Evolutionary conservation across 2,113 vertebrate species (phyloP), one percentile per base, ranked within the genome.

Genomic region (Oryctolagus cuniculus): DNA sequence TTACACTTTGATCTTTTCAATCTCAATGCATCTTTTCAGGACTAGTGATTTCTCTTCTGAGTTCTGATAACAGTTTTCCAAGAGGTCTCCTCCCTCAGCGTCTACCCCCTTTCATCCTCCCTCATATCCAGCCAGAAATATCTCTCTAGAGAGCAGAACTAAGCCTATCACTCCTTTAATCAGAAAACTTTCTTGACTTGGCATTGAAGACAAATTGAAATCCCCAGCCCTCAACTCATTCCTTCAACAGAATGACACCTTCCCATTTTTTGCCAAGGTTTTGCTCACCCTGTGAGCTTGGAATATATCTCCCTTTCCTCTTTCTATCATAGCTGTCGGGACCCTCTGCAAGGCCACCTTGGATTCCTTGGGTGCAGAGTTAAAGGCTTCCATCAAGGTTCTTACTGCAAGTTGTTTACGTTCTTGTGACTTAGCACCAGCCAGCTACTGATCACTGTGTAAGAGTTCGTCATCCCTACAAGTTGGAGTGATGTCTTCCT

Each of bases 141-240:
- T 87, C 58, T 72, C 36, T 84, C 29, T 91, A 61, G 34, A 67
- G 69, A 80, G 22, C 51, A 95, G 34, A 34, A 49, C 22, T 17
- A 67, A 29, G 87, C 6, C n/a, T 84, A 63, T 63, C 55, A 75
- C 53, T 72, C 24, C 25, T 51, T 89, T 93, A 17, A 44, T 89
- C 27, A 93, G 79, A 80, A 73, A 64, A 58, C 83, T 36, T 58
- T 96, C 44, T 78, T 83, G n/a, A 80, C 27, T 78, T 36, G 66
- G 31, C 34, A 55, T 4, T 87, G 64, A 94, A 36, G 82, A 74
- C 10, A 51, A 31, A 79, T 36, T 16, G 31, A 90, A 80, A 24
- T 75, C 87, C 38, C 19, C 75, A 92, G 38, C 73, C 53, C 13
- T 70, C 53, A 49, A 61, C 19, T 38, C 86, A n/a, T 66, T 94